phyloP scores from a whole-genome alignment of 2,113 vertebrate species.

The Xiphias gladius region DNA sequence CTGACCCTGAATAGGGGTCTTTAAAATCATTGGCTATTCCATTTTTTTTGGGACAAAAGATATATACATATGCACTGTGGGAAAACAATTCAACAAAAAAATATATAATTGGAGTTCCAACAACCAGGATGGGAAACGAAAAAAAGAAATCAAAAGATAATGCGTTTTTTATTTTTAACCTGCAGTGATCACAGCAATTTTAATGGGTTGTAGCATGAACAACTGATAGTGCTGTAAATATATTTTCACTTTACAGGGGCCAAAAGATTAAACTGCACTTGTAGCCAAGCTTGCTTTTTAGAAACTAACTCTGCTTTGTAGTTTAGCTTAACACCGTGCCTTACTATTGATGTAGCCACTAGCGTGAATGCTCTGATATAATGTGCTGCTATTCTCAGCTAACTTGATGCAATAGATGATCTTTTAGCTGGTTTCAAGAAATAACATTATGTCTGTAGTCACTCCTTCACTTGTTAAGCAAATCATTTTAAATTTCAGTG shows the following conservation, averaged over 20 bases:
- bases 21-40: background rate
- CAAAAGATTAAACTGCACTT: conserved; percentile 24
- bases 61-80: background rate
- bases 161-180: background rate
- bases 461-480: background rate
- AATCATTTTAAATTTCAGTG: background rate
- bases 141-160: background rate
- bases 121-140: background rate
- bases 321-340: conserved; percentile 46
- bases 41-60: conserved; percentile 22
- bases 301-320: conserved; percentile 29
- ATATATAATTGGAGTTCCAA: background rate
- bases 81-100: background rate
- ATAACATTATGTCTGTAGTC: background rate
- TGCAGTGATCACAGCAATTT: background rate
- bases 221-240: background rate
- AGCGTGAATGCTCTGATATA: background rate
- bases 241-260: conserved; percentile 24
- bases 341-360: conserved; percentile 10
- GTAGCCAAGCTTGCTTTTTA: conserved; percentile 1
- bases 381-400: conserved; percentile 12
- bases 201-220: conserved; percentile 9
- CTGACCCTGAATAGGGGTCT: background rate
- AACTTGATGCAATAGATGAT: background rate
- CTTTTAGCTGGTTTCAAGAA: conserved; percentile 1